These are phyloP conservation scores for Elysia crispata DNA, from an alignment of 2,888 invertebrate genomes.

Conservation along the genomic window DNA sequence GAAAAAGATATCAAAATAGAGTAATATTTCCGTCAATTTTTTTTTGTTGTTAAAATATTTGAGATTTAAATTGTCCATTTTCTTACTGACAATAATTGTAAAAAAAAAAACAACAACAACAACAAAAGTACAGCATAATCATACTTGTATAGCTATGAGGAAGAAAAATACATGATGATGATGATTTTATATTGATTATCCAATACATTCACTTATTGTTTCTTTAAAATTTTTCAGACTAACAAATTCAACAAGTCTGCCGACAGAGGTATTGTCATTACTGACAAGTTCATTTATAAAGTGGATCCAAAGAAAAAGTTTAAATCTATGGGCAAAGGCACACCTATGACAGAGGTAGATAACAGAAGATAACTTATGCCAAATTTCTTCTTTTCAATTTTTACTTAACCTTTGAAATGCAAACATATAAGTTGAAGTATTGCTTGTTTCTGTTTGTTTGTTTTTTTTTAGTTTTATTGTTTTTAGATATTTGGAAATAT, in stretches of 20 bases:
- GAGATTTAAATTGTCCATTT: too few species aligned
- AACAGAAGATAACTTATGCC: not conserved
- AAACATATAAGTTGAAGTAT: not conserved
- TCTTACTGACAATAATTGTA: too few species aligned
- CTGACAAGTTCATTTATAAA: constrained; percentile 91
- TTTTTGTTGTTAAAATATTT: too few species aligned
- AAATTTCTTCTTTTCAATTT: not conserved
- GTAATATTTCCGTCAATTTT: too few species aligned
- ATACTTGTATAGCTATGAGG: too few species aligned
- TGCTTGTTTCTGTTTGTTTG: not conserved
- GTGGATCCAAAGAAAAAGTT: constrained; percentile 89
- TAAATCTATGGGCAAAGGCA: constrained; percentile 91
- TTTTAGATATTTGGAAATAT: not conserved
- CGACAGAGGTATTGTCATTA: constrained; percentile 91
- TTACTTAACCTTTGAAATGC: not conserved
- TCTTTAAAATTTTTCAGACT: constrained; percentile 77
- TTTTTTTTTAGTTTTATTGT: not conserved
- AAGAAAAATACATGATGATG: too few species aligned
- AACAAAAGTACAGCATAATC: too few species aligned
- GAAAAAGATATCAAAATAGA: too few species aligned
- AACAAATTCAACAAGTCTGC: constrained; percentile 88
- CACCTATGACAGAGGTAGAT: constrained; percentile 85
- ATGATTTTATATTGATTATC: too few species aligned
- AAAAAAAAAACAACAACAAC: too few species aligned
- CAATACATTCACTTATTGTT: not conserved